Evolutionary conservation across 2,888 invertebrate genomes (phyloP), one percentile per base, ranked within the genome.

Genomic region (Micoletzkya japonica): DNA sequence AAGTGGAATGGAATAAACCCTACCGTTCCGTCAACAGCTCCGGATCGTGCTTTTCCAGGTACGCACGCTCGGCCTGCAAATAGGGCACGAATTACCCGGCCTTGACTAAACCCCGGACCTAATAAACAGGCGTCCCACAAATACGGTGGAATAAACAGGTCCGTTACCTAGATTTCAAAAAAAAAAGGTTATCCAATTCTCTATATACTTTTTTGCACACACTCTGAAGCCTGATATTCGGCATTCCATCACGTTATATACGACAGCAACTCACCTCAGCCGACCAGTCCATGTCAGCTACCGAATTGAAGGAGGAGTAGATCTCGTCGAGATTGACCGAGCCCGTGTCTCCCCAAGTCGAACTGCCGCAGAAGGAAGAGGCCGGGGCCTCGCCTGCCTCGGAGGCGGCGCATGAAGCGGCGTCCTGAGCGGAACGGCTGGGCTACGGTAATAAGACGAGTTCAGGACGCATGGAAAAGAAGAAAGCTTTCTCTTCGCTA

Each of bases 271-370:
- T 30, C 44, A 68, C 68, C 58, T 68, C 68, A 14, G 52, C 50
- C 32, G 32, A 32, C 68, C 68, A 68, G 34, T 68, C 68, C 68
- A 68, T 68, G 20, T 56, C 49, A 20, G 68, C 68, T 10, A 68
- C 24, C 17, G 30, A 32, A 20, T 50, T 58, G 44, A 36, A 57
- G 36, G 68, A 68, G 14, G 68, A 68, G 68, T 24, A 57, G 58
- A 68, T 34, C 24, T 68, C 68, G 2, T 44, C 58, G 44, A 68
- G 39, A 10, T 10, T 17, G 7, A 7, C 56, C 7, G n/a, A 17
- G 24, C 26, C 56, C n/a, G 52, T 37, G 37, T 56, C 66, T 28
- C 56, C 28, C 4, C 32, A 37, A 10, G 64, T 34, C 4, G 54
- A 52, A 1, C 54, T 39, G 66, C 54, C 66, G 37, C 6, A 24